Conservation (phyloP, 2,797 vertebrate species). For the Bovichtus variegatus region DNA sequence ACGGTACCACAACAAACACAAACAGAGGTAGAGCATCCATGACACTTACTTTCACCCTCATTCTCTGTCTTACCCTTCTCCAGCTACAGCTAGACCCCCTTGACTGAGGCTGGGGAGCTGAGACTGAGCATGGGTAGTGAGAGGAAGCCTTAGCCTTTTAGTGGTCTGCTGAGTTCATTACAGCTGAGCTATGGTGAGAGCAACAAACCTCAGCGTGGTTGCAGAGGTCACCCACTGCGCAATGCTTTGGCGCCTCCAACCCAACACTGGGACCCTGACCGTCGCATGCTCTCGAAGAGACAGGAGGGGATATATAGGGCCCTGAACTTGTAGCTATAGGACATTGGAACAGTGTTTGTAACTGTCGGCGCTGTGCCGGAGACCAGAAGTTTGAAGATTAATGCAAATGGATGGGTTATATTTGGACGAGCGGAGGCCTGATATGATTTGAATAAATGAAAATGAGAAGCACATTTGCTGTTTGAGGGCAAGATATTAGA, state of each 20-base stretch:
- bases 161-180: constrained; percentile 84
- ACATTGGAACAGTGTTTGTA: neutral
- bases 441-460: constrained; percentile 73
- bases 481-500: constrained; percentile 36
- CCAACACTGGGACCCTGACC: constrained; percentile 42
- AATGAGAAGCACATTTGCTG: constrained; percentile 57
- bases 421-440: constrained; percentile 31
- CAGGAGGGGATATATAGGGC: neutral
- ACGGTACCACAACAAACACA: constrained; percentile 37
- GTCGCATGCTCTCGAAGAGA: constrained; percentile 29
- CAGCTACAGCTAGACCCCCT: constrained; percentile 3
- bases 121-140: constrained; percentile 65
- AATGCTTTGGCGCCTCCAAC: constrained; percentile 77
- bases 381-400: constrained; percentile 27
- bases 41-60: constrained; percentile 21
- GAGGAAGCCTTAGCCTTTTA: constrained; percentile 73
- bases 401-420: constrained; percentile 63
- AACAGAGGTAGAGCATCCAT: constrained; percentile 22
- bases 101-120: constrained; percentile 26
- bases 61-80: constrained; percentile 1
- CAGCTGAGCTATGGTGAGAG: constrained; percentile 77
- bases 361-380: constrained; percentile 20
- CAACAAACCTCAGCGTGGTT: constrained; percentile 81
- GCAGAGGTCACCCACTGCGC: constrained; percentile 79
- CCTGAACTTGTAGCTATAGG: constrained; percentile 27